Base-by-base conservation (phyloP, 2,888 invertebrate species). In the Noctua comes region DNA sequence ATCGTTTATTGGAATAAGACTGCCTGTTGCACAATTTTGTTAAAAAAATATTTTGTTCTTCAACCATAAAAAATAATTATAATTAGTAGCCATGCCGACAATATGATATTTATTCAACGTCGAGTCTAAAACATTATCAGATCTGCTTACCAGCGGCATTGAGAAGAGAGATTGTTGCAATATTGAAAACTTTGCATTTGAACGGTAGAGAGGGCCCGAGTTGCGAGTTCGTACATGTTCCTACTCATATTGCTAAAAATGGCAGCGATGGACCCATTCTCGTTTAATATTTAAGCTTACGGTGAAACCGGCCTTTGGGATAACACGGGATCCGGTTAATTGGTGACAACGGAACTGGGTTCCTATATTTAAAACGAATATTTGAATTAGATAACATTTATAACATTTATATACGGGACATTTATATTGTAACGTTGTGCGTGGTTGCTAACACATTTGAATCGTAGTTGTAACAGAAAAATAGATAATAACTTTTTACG, bases 161-260 rank as follows among this genome's bases (percentile, higher is more conserved):
- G 87, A 54, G 78, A 76, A 80, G 73, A 78, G 87, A 85, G 78
- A 85, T 87, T 89, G 88, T 88, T 86, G 89, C 88, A 83, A 88
- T 89, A 89, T 88, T 89, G 89, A 89, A 89, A 89, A 89, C 88
- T 89, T 89, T 84, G 83, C 88, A 89, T 88, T 85, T 79, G 79
- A 87, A 79, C 59, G 83, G 69, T 72, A 66, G 48, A 74, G n/a
- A 13, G 76, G 68, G 59, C 51, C 73, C 69, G 73, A 71, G 69
- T 78, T 79, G 78, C 21, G 46, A 72, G 74, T 88, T 86, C 64
- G 77, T 86, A 80, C 77, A 76, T 76, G 75, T 69, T 78, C 64
- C 40, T 79, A 69, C 57, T 69, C 70, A 69, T 77, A 73, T 76
- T 77, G 70, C 77, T 75, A 69, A 86, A 86, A 80, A 73, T 62